Conservation (phyloP, 1,140 invertebrate genomes). For the Scaptomyza graminum region DNA sequence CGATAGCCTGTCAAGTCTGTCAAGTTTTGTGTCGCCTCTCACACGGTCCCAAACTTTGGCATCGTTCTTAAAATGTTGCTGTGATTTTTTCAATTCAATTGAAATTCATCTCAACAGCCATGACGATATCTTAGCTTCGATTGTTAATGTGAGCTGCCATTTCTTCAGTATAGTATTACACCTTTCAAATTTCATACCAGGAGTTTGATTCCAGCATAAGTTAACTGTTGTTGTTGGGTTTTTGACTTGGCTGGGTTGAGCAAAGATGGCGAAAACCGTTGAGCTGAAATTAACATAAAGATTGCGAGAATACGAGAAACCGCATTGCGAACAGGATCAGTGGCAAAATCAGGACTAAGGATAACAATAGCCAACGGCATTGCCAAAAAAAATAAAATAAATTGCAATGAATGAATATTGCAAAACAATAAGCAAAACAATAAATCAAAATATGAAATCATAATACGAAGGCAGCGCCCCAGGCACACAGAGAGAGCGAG, state of each 20-base stretch:
- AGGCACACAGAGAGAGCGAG: constrained; percentile 15
- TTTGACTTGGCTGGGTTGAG: constrained; percentile 13
- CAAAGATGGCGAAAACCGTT: constrained; percentile 32
- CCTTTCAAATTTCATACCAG: not conserved
- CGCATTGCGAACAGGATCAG: constrained; percentile 33
- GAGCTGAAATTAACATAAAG: constrained; percentile 36
- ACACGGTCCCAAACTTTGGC: no score
- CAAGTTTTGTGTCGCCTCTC: no score
- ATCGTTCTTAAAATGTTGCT: no score
- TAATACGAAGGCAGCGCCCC: constrained; percentile 49
- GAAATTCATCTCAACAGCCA: no score
- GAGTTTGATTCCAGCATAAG: not conserved
- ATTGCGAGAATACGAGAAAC: constrained; percentile 23
- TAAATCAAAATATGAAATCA: constrained; percentile 82
- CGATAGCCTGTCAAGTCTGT: no score
- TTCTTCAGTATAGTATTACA: no score
- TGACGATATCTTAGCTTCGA: no score
- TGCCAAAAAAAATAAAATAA: constrained; percentile 25
- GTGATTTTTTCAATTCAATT: no score
- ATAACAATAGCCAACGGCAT: constrained; percentile 31
- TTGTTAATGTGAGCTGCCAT: no score
- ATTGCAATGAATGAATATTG: constrained; percentile 51
- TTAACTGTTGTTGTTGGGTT: not conserved
- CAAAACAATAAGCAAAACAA: constrained; percentile 80
- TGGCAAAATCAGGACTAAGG: constrained; percentile 13